phyloP scores from a whole-genome alignment of 2,888 invertebrate genomes.

The Ptilodon capucinus region DNA sequence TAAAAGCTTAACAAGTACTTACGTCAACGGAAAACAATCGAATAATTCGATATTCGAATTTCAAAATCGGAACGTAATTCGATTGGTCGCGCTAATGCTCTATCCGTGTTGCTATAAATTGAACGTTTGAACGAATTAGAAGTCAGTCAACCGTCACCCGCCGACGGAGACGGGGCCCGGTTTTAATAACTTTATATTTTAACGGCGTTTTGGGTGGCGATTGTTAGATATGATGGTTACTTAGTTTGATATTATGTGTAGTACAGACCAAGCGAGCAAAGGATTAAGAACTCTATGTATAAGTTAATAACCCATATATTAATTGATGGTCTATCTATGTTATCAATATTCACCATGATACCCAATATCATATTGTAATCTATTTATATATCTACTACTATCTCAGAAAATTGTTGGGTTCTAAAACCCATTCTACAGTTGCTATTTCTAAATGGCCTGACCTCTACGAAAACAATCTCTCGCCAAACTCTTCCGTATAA shows the following conservation, averaged over 20 bases:
- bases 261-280: neutral
- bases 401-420: too few relatives aligned
- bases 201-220: slow-evolving; percentile 54
- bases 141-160: slow-evolving; percentile 52
- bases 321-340: too few relatives aligned
- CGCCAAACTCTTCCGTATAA: too few relatives aligned
- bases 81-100: slow-evolving; percentile 69
- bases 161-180: slow-evolving; percentile 17
- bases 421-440: too few relatives aligned
- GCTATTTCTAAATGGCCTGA: too few relatives aligned
- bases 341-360: too few relatives aligned
- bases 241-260: neutral
- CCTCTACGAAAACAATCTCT: too few relatives aligned
- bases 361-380: too few relatives aligned
- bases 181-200: slow-evolving; percentile 47
- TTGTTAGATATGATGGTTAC: slow-evolving; percentile 21
- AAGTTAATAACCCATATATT: too few relatives aligned
- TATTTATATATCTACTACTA: too few relatives aligned
- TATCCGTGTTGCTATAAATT: slow-evolving; percentile 69
- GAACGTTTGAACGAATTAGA: slow-evolving; percentile 64
- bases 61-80: slow-evolving; percentile 70
- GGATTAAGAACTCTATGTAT: neutral
- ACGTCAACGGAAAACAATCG: slow-evolving; percentile 50
- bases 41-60: slow-evolving; percentile 71
- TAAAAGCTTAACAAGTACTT: slow-evolving; percentile 37